A percentile compares a stretch with the other conserved stretches of the same genome.
phyloP scores from a whole-genome alignment of 2,113 vertebrate species.

The Micromys minutus region DNA sequence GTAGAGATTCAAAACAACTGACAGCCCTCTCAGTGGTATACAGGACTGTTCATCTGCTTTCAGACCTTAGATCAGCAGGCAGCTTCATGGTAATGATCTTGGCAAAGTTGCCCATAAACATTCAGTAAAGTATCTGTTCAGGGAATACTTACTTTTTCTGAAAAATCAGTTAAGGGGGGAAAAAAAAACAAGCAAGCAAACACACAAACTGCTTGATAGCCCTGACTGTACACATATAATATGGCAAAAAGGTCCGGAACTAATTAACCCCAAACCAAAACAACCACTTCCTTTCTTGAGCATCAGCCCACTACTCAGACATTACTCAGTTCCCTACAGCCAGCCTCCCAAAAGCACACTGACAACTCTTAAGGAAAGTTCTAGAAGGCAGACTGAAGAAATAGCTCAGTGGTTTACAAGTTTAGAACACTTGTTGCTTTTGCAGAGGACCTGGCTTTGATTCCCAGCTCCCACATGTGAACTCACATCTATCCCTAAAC shows the following conservation, averaged over 20 bases:
- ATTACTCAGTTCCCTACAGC: background rate
- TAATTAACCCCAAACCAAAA: background rate
- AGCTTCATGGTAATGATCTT: background rate
- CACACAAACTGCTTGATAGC: background rate
- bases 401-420: background rate
- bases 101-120: background rate
- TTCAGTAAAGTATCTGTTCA: background rate
- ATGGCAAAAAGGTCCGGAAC: background rate
- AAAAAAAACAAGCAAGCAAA: background rate
- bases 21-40: background rate
- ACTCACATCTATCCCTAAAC: background rate
- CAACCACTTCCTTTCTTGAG: background rate
- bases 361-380: background rate
- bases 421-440: background rate
- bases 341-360: background rate
- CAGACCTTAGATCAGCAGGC: background rate
- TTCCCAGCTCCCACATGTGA: background rate
- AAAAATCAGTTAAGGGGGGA: conserved; percentile 4
- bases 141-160: conserved; percentile 33
- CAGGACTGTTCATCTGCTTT: background rate
- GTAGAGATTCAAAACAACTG: background rate
- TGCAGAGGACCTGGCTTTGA: background rate
- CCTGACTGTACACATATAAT: background rate
- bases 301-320: background rate
- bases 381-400: background rate